Evolutionary conservation across 1,140 invertebrate genomes (phyloP).

Genomic region (Drosophila oshimai): DNA sequence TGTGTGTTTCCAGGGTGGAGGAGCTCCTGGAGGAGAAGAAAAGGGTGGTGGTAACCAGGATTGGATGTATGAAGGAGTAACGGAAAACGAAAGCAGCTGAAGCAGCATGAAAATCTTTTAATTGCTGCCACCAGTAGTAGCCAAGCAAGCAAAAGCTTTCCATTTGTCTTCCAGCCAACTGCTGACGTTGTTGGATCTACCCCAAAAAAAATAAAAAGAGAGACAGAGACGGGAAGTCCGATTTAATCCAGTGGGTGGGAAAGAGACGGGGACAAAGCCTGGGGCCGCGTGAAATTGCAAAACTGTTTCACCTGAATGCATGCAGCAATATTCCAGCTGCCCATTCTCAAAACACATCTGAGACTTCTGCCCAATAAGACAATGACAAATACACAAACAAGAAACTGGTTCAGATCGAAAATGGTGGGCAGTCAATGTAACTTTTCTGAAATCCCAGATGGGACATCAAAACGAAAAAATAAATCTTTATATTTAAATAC

Average conservation of each 20-base stretch:
- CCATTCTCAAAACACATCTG: constrained; percentile 4
- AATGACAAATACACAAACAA: background rate
- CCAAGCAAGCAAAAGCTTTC: constrained; percentile 52
- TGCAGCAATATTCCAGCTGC: constrained; percentile 35
- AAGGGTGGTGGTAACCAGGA: background rate
- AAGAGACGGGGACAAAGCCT: constrained; percentile 18
- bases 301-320: constrained; percentile 75
- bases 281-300: constrained; percentile 72
- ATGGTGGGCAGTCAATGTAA: background rate
- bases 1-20: constrained; percentile 10
- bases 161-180: constrained; percentile 65
- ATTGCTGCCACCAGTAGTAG: constrained; percentile 67
- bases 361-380: constrained; percentile 3
- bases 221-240: constrained; percentile 9
- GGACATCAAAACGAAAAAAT: background rate
- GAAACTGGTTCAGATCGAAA: background rate
- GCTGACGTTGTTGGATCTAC: constrained; percentile 35
- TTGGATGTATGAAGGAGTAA: constrained; percentile 30
- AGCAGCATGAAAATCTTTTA: constrained; percentile 72
- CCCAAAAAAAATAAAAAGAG: background rate
- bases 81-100: constrained; percentile 32
- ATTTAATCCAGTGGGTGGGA: constrained; percentile 6
- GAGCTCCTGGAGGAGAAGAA: background rate
- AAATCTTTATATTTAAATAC: background rate
- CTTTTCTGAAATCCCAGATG: background rate